A percentile compares a stretch with the other conserved stretches of the same genome.
Conservation (phyloP, 1,140 invertebrate genomes). For the Antheraea mylitta region DNA sequence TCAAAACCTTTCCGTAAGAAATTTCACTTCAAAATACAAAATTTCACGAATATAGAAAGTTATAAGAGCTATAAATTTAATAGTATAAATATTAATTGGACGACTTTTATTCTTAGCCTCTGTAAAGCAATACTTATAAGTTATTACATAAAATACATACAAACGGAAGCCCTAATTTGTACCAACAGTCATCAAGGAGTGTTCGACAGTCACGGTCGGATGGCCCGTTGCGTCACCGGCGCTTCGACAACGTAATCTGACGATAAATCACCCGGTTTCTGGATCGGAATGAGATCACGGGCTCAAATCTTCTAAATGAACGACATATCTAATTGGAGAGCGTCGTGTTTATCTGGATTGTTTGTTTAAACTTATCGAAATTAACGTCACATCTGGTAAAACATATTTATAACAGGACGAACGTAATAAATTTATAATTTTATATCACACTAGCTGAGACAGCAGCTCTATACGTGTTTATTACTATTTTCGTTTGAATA, state of each 20-base stretch:
- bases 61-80: too few species aligned
- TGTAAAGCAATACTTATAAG: neutral
- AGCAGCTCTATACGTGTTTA: too few species aligned
- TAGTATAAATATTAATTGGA: too few species aligned
- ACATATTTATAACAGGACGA: neutral
- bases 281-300: conserved; percentile 71
- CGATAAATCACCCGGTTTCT: conserved; percentile 68
- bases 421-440: neutral
- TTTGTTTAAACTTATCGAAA: neutral
- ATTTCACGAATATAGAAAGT: too few species aligned
- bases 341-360: conserved; percentile 7
- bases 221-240: conserved; percentile 58
- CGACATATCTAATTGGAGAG: conserved; percentile 53
- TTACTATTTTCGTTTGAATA: too few species aligned
- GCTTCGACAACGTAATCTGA: conserved; percentile 53
- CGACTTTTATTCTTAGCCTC: too few species aligned
- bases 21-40: too few species aligned
- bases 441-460: neutral
- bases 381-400: neutral
- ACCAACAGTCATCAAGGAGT: conserved; percentile 55
- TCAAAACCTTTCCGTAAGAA: too few species aligned
- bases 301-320: conserved; percentile 51
- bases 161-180: neutral
- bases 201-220: conserved; percentile 60
- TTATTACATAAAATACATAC: neutral